Evolutionary conservation across 2,888 invertebrate genomes (phyloP).

Genomic region (Epistrophe eligans): DNA sequence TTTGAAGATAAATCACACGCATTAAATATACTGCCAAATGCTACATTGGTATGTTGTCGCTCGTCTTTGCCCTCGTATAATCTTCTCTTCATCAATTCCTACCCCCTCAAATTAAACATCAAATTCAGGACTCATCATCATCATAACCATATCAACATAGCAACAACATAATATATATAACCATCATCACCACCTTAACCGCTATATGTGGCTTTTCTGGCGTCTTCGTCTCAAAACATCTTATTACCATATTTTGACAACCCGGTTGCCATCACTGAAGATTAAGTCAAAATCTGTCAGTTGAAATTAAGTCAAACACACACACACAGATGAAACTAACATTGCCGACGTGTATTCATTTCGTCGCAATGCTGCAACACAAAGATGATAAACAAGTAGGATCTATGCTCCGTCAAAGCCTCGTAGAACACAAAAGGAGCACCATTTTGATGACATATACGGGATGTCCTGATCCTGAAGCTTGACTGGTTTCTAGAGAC

Average conservation of each 20-base stretch:
- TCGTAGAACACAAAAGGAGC: conserved; percentile 18
- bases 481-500: neutral
- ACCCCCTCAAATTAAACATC: neutral
- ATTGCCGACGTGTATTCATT: neutral
- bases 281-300: conserved; percentile 69
- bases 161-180: neutral
- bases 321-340: neutral
- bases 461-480: conserved; percentile 3
- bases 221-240: conserved; percentile 71
- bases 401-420: conserved; percentile 30
- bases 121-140: conserved; percentile 34
- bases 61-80: neutral
- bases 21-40: conserved; percentile 46
- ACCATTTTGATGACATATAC: conserved; percentile 10
- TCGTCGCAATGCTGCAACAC: conserved; percentile 41
- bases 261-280: conserved; percentile 45
- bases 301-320: conserved; percentile 72
- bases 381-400: conserved; percentile 32
- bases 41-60: conserved; percentile 5
- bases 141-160: conserved; percentile 51
- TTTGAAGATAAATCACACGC: conserved; percentile 63
- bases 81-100: neutral
- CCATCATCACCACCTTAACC: conserved; percentile 47
- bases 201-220: conserved; percentile 36
- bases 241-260: conserved; percentile 51